Evolutionary conservation across 2,888 invertebrate genomes (phyloP), one percentile per base, ranked within the genome.

Genomic region (Celastrina argiolus): DNA sequence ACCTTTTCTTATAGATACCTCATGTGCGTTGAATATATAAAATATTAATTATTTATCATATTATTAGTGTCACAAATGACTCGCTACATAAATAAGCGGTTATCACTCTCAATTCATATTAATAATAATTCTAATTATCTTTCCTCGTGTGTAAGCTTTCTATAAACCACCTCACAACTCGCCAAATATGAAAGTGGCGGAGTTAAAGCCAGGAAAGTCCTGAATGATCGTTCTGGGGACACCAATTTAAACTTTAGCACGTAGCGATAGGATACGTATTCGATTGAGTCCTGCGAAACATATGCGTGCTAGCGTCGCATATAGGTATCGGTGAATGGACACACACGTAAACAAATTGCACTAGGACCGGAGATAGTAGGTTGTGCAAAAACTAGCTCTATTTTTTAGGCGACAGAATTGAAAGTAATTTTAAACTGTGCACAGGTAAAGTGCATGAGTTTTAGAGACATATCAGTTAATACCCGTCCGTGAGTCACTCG

Each of bases 151-250:
- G 64, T 65, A 65, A 69, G 72, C 71, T 74, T 74, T 73, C 74
- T 73, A 72, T 64, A 67, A 64, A 59, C 72, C 67, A 74, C 67
- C 59, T 64, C 65, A 73, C 67, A 70, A 73, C 72, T 74, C 66
- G 72, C 75, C 75, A 70, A 74, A 77, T 75, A 76, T 75, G 77
- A 78, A 77, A 76, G 76, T 75, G 72, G 68, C 71, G 69, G 68
- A 58, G 66, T 36, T 63, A 5, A 10, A 14, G 14, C 14, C 14
- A 64, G 56, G 70, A 69, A 34, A 26, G 63, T 56, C 2, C 22
- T 51, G 67, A 71, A 68, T 39, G 45, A 8, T 16, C 18, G 22
- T 18, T 6, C 7, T 16, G 5, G 0, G 1, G 36, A 36, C 61
- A 67, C 8, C 31, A 6, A 69, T 67, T 58, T 63, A 34, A 8